phyloP scores from a whole-genome alignment of 2,113 vertebrate species.

The Malurus cyaneus region DNA sequence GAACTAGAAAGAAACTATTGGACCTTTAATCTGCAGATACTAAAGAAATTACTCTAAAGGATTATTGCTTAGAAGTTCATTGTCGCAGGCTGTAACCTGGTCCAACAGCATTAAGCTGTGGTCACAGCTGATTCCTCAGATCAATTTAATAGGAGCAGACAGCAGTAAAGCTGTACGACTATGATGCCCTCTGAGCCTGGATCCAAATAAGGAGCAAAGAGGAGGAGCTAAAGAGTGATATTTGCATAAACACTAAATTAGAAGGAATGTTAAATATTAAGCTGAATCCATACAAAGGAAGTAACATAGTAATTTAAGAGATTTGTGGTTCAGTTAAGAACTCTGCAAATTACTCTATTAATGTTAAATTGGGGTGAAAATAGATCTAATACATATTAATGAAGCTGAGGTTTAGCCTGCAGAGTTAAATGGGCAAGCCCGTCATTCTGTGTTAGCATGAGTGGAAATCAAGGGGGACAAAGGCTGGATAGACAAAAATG shows the following conservation, averaged over 20 bases:
- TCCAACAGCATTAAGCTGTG: background rate
- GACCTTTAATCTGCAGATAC: background rate
- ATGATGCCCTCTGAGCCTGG: background rate
- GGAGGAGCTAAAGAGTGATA: background rate
- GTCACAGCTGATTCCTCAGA: background rate
- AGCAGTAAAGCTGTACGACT: background rate
- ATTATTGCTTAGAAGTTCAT: background rate
- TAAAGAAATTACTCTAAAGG: background rate
- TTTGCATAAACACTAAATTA: conserved; percentile 6
- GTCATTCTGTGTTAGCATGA: background rate
- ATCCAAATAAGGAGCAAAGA: background rate
- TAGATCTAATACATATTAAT: conserved; percentile 53
- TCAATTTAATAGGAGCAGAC: background rate
- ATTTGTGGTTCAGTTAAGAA: conserved; percentile 27
- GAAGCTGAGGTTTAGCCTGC: conserved; percentile 42
- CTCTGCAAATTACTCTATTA: conserved; percentile 54
- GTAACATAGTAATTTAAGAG: conserved; percentile 32
- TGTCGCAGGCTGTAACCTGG: background rate
- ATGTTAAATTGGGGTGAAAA: conserved; percentile 59
- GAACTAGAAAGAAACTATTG: background rate
- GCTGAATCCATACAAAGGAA: background rate
- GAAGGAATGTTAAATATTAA: conserved; percentile 10
- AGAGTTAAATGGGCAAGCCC: background rate
- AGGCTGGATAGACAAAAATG: background rate
- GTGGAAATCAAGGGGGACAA: background rate